A percentile compares a stretch with the other conserved stretches of the same genome.
phyloP scores from a whole-genome alignment of 2,888 invertebrate species.

The Athripsodes cinereus region DNA sequence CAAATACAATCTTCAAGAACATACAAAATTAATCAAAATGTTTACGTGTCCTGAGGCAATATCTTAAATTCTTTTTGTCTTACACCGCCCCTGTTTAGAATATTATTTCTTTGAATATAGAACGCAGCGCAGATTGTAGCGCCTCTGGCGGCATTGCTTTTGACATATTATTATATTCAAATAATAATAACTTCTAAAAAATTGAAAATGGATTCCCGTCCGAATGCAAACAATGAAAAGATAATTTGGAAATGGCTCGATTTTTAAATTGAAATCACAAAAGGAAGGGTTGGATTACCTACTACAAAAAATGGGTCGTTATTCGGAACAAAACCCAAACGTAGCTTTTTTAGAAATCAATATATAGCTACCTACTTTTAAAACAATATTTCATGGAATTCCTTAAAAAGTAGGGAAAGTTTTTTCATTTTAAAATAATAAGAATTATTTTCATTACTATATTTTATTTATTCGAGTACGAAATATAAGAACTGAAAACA shows the following conservation, averaged over 20 bases:
- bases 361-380: too few relatives aligned
- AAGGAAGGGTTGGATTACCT: too few relatives aligned
- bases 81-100: not conserved
- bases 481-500: too few relatives aligned
- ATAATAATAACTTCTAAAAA: conserved; percentile 1
- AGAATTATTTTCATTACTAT: too few relatives aligned
- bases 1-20: not conserved
- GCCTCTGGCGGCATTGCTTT: conserved; percentile 11
- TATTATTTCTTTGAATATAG: not conserved
- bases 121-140: not conserved
- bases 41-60: not conserved
- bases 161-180: conserved; percentile 10
- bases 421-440: too few relatives aligned
- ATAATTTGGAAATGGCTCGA: not conserved
- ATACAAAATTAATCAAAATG: not conserved
- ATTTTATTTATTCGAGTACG: too few relatives aligned
- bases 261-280: not conserved
- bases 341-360: too few relatives aligned
- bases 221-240: not conserved
- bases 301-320: too few relatives aligned
- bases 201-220: not conserved
- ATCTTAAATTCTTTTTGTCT: not conserved
- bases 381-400: too few relatives aligned
- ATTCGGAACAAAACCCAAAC: too few relatives aligned
- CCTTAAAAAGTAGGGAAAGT: too few relatives aligned